phyloP scores from a whole-genome alignment of 92 coral and sea anemone species.

The Heliopora coerulea region DNA sequence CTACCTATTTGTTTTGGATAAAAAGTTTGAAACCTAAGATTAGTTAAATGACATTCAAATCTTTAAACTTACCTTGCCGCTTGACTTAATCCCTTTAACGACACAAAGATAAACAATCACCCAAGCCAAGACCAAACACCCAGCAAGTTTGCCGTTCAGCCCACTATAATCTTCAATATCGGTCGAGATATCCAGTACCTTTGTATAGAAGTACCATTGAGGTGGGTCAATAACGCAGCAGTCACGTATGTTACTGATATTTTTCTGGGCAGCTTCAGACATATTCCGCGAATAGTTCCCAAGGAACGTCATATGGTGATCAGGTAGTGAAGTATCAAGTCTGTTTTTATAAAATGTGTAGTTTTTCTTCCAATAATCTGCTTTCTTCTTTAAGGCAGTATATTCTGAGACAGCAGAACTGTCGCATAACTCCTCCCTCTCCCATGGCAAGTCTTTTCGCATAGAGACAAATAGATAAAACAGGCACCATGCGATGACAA shows the following conservation, averaged over 20 bases:
- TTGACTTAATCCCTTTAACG: slow-evolving; percentile 95
- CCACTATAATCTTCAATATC: slow-evolving; percentile 84
- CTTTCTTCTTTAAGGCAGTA: slow-evolving; percentile 19
- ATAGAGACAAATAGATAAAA: slow-evolving; percentile 91
- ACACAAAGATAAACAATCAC: slow-evolving; percentile 89
- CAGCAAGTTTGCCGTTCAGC: slow-evolving; percentile 78
- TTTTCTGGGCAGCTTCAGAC: not conserved
- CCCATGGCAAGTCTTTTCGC: slow-evolving; percentile 77
- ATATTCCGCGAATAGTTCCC: not conserved
- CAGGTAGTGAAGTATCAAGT: not conserved
- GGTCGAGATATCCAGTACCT: slow-evolving; percentile 80
- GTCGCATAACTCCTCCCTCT: slow-evolving; percentile 61
- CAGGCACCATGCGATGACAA: slow-evolving; percentile 96
- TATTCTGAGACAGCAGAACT: slow-evolving; percentile 49
- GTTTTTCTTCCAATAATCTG: slow-evolving; percentile 45
- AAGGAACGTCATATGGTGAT: not conserved
- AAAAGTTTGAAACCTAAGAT: too few relatives aligned
- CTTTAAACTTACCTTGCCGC: slow-evolving; percentile 78
- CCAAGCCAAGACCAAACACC: slow-evolving; percentile 95
- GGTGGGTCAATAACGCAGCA: slow-evolving; percentile 97
- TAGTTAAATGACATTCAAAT: too few relatives aligned
- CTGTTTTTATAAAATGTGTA: slow-evolving; percentile 45
- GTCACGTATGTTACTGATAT: slow-evolving; percentile 61
- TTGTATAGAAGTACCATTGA: slow-evolving; percentile 90
- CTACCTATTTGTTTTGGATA: too few relatives aligned